Base-by-base conservation (phyloP, 2,113 vertebrate genomes). In the Aegotheles bennettii region DNA sequence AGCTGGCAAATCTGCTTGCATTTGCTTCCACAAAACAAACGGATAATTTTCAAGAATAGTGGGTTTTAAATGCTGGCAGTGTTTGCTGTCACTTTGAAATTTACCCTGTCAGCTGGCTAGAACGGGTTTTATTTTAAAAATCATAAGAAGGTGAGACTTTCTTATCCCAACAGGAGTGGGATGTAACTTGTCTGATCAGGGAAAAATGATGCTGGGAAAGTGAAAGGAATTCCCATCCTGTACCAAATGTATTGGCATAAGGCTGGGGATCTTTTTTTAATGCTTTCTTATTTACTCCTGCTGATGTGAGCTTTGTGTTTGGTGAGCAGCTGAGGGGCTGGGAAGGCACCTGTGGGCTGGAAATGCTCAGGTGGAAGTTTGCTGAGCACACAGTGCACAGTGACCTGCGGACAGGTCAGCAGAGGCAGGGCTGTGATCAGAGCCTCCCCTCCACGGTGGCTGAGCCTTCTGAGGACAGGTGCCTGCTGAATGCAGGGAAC, bases 1-100 rank as follows among this genome's bases (percentile, higher is more conserved):
- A 84, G 76, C 88, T 95, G 89, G 76, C 60, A 84, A 63, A 93
- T 69, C 63, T 94, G 91, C 84, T 70, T 50, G 60, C n/a, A 4
- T 84, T 78, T 43, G 56, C 84, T 91, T 81, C 69, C 43, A 29
- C 35, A 26, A 47, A 54, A 84, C 60, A 86, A 86, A 80, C 9
- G 78, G 74, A 40, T 71, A 69, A 77, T 77, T 90, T 84, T 89
- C 45, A 74, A 31, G 83, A 77, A 31, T 5, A 16, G 76, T 1
- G 76, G 43, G 18, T 26, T 95, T 89, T 50, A 63, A 89, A 67
- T 51, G 68, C 64, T 59, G 76, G 29, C 24, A 7, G 40, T 36
- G 73, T 84, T 90, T 74, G 65, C 67, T 77, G 71, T 50, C 3
- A 4, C n/a, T 91, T 13, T 57, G 88, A 81, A 95, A 80, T 89